Percentiles rank a stretch among this genome's conserved stretches.
phyloP scores from a whole-genome alignment of 2,888 invertebrate genomes.

The Sinhomidia bicolor region DNA sequence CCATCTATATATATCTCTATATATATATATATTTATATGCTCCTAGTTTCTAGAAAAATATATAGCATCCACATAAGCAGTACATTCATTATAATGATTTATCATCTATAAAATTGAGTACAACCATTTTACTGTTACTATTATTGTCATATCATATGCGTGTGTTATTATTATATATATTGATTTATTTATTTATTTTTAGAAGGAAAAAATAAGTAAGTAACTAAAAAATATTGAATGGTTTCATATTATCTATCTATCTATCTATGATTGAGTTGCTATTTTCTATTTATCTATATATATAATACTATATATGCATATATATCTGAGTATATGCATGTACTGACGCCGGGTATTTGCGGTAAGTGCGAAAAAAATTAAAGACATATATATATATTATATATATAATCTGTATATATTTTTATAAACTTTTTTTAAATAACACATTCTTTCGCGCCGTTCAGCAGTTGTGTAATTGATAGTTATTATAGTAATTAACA shows the following conservation, averaged over 20 bases:
- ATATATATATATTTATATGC: no score
- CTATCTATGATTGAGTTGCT: neutral
- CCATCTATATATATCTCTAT: no score
- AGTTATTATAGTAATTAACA: neutral
- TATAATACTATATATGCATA: conserved; percentile 6
- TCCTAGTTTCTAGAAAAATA: no score
- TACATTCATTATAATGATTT: no score
- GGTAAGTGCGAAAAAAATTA: conserved; percentile 4
- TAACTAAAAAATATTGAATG: conserved; percentile 3
- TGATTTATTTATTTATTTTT: conserved; percentile 10
- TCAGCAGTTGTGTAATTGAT: neutral
- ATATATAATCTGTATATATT: neutral
- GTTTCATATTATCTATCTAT: neutral
- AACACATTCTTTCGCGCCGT: neutral
- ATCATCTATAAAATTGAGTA: neutral
- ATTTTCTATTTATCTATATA: no score
- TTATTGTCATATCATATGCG: neutral
- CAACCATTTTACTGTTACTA: neutral
- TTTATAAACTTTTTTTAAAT: neutral
- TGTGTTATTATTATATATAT: conserved; percentile 7
- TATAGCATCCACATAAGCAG: no score
- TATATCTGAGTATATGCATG: neutral
- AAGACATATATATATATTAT: neutral
- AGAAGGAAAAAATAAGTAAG: conserved; percentile 21
- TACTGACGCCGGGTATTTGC: conserved; percentile 13